A percentile compares a stretch with the other conserved stretches of the same genome.
These are phyloP conservation scores for Micrasema longulum DNA, from an alignment of 1,140 invertebrate species.

Conservation along the genomic window DNA sequence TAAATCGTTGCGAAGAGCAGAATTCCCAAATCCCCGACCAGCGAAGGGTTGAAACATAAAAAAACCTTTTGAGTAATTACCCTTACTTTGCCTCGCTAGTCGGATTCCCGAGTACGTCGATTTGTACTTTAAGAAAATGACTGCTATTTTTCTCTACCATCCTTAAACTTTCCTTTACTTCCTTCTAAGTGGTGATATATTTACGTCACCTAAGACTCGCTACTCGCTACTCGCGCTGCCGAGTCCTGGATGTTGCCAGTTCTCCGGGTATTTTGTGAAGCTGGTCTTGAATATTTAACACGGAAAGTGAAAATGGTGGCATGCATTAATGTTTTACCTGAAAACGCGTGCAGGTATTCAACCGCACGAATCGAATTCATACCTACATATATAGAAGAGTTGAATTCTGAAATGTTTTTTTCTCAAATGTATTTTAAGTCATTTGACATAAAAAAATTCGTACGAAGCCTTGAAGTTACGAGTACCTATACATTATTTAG, in stretches of 20 bases:
- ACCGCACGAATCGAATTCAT: too few relatives aligned
- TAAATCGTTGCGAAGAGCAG: slow-evolving; percentile 19
- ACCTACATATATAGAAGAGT: too few relatives aligned
- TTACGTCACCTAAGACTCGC: slow-evolving; percentile 7
- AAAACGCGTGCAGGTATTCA: too few relatives aligned
- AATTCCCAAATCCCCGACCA: slow-evolving; percentile 8
- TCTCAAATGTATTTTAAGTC: too few relatives aligned
- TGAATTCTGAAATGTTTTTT: too few relatives aligned
- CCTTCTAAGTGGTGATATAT: slow-evolving; percentile 39
- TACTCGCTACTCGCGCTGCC: background rate
- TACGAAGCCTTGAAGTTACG: too few relatives aligned
- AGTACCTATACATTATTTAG: too few relatives aligned
- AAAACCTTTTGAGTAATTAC: slow-evolving; percentile 40
- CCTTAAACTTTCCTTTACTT: slow-evolving; percentile 33
- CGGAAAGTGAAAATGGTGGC: slow-evolving; percentile 19
- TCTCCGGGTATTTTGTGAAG: background rate
- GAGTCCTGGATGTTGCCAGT: background rate
- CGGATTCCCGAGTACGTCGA: slow-evolving; percentile 25
- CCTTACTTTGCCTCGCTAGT: slow-evolving; percentile 5
- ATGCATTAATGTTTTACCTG: background rate
- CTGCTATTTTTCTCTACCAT: slow-evolving; percentile 25
- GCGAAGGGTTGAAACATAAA: slow-evolving; percentile 18
- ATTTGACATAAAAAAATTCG: too few relatives aligned
- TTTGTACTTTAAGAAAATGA: slow-evolving; percentile 36
- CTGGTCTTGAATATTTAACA: slow-evolving; percentile 6